Evolutionary conservation across 2,113 vertebrate genomes (phyloP), one percentile per base, ranked within the genome.

Genomic region (Myotis yumanensis): DNA sequence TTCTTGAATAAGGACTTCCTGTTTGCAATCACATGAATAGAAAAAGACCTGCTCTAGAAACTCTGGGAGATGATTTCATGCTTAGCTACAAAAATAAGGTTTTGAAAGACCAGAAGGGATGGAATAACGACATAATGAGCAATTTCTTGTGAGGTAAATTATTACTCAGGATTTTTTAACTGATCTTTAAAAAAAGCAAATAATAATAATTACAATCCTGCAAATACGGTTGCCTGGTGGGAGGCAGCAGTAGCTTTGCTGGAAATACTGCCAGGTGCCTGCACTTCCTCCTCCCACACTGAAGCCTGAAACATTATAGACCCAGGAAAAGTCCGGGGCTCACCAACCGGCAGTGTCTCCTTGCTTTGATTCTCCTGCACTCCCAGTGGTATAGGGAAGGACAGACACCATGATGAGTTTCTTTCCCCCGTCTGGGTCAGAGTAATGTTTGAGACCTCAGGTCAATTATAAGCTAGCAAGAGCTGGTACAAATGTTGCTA

Each of bases 1-100:
- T 97, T 97, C 98, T 96, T 97, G 96, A 97, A 97, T 98, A 97
- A 97, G 93, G 85, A 97, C 93, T 97, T 98, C 97, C 97, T 98
- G 96, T 97, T 98, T 98, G 97, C 96, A 97, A 83, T 97, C 90
- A 90, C 89, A 96, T 95, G 95, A 98, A 96, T 96, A 97, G 96
- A 85, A 95, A 97, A 97, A 96, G 94, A 62, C 75, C 91, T 95
- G 93, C 96, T 97, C 94, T 54, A 93, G 93, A 91, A 95, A 95
- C 96, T 96, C 96, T 96, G 91, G 97, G 97, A 98, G 97, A 97
- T 98, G 96, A 97, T 97, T 98, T 97, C 88, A 95, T 89, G 92
- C 94, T 97, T 98, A 69, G 90, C 94, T 96, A 96, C 86, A 97
- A 96, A 97, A 97, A 95, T 75, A 94, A 93, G 88, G 68, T 77